Evolutionary conservation across 2,113 vertebrate genomes (phyloP).

Genomic region (Tachycineta bicolor): DNA sequence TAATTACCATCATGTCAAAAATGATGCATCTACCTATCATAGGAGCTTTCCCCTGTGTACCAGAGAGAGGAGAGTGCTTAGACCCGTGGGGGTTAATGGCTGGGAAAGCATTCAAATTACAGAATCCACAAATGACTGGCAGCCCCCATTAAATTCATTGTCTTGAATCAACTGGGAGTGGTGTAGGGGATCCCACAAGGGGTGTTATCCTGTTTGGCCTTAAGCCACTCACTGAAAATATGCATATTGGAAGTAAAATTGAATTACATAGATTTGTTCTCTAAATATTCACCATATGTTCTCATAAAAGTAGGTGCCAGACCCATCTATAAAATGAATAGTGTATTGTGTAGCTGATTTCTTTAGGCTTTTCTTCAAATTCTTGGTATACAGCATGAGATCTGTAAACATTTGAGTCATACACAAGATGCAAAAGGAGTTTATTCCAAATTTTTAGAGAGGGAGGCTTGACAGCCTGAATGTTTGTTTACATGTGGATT

Average conservation of each 20-base stretch:
- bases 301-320: not conserved
- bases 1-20: constrained; percentile 31
- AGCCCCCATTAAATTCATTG: not conserved
- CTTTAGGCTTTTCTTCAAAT: constrained; percentile 9
- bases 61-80: constrained; percentile 12
- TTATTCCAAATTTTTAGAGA: constrained; percentile 1
- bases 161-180: constrained; percentile 3
- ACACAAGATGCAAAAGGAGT: not conserved
- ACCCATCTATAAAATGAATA: not conserved
- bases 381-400: not conserved
- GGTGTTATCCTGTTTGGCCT: constrained; percentile 35
- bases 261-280: constrained; percentile 38
- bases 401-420: constrained; percentile 18
- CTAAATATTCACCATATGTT: constrained; percentile 51
- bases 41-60: not conserved
- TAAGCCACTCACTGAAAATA: constrained; percentile 29
- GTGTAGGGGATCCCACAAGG: constrained; percentile 11
- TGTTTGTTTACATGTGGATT: not conserved
- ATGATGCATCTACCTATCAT: not conserved
- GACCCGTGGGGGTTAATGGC: constrained; percentile 3
- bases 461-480: not conserved
- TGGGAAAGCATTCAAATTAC: constrained; percentile 38
- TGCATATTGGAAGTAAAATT: constrained; percentile 18
- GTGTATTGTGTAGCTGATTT: not conserved
- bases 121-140: constrained; percentile 20